Conservation (phyloP, 2,113 vertebrate species). For the Silurus meridionalis region DNA sequence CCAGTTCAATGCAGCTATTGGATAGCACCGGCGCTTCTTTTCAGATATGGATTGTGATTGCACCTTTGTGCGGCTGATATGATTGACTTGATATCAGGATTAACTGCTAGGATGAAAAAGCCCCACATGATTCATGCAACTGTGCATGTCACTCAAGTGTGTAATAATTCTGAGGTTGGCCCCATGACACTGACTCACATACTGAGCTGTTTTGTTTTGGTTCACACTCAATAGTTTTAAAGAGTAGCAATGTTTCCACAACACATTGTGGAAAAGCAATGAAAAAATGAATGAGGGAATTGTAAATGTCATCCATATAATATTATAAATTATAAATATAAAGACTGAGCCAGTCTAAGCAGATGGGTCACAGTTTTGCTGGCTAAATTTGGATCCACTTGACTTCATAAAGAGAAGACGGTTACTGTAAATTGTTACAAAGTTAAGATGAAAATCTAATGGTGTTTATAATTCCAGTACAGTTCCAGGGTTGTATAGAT, state of each 20-base stretch:
- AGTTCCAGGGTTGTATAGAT: neutral
- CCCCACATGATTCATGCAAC: conserved; percentile 16
- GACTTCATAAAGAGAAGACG: neutral
- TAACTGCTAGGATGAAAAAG: conserved; percentile 24
- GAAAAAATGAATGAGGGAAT: neutral
- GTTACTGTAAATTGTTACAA: neutral
- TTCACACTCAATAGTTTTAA: conserved; percentile 4
- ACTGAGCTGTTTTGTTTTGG: conserved; percentile 5
- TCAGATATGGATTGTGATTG: conserved; percentile 48
- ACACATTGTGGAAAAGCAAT: neutral
- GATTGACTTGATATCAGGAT: conserved; percentile 23
- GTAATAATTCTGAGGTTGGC: conserved; percentile 28
- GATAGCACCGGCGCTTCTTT: conserved; percentile 41
- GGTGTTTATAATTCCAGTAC: neutral
- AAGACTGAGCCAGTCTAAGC: neutral
- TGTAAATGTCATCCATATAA: neutral
- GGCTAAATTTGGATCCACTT: neutral
- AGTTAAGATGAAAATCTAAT: neutral
- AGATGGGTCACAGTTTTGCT: neutral
- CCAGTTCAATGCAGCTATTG: conserved; percentile 43
- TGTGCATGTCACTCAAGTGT: conserved; percentile 1
- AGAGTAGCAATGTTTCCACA: neutral
- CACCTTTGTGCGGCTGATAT: conserved; percentile 15
- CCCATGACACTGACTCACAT: conserved; percentile 26
- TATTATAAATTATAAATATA: neutral